Conservation (phyloP, 2,888 invertebrate genomes). For the Tridacna crocea region DNA sequence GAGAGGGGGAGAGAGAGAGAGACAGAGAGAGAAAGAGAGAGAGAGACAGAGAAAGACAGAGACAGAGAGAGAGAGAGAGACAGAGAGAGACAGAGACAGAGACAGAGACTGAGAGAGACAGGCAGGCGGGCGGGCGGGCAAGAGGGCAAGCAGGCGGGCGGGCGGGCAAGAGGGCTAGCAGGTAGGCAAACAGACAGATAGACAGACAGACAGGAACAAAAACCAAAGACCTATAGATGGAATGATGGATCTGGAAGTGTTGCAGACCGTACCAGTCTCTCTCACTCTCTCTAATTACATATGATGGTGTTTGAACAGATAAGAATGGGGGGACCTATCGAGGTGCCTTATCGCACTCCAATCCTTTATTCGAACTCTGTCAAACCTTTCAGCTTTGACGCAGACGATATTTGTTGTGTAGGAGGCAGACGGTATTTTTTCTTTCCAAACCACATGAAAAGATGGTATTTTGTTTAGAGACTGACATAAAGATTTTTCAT, state of each 20-base stretch:
- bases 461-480: no score
- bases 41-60: constrained; percentile 13
- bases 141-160: no score
- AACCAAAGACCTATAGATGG: no score
- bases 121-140: constrained; percentile 8
- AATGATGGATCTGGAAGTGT: no score
- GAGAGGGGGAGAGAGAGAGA: constrained; percentile 6
- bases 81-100: no score
- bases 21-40: neutral
- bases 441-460: no score
- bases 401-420: neutral
- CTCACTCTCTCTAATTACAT: constrained; percentile 78
- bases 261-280: no score
- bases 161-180: no score
- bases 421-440: neutral
- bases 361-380: constrained; percentile 69
- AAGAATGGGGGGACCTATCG: constrained; percentile 70
- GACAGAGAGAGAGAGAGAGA: constrained; percentile 17
- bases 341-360: constrained; percentile 62
- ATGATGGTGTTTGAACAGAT: constrained; percentile 71
- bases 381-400: neutral
- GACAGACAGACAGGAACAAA: no score
- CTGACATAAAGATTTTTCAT: no score
- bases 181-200: no score
- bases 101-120: constrained; percentile 16